Base-by-base conservation (phyloP, 2,797 vertebrate genomes). In the Neosalanx taihuensis region DNA sequence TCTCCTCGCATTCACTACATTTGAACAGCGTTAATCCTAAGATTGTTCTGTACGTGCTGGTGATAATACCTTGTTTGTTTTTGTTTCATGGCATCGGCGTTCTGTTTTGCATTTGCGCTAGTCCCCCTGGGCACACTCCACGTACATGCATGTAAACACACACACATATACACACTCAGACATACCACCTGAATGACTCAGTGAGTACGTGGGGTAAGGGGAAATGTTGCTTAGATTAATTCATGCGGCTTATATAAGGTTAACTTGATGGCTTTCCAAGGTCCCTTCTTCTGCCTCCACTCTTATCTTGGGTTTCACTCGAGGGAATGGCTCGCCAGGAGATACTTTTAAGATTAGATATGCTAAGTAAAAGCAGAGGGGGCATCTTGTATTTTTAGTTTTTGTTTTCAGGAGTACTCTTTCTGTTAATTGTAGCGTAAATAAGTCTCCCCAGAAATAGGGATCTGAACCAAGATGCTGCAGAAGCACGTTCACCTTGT, bases 321-420 rank as follows among this genome's bases (percentile, higher is more conserved):
- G 71, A 67, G 77, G 71, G 77, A 61, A 75, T 70, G 72, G 72
- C 81, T 64, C 78, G 68, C 77, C 76, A 78, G 81, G 72, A 76
- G 81, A 71, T 74, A 79, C 87, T 87, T 88, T 85, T 76, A 76
- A 86, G 87, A 90, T 90, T 85, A 90, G 83, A 89, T 85, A 84
- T 85, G 79, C 80, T 80, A 84, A 85, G 76, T 81, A 79, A 89
- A 84, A 87, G 77, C 73, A 87, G 75, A 49, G 65, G 75, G 67
- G 77, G 79, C 78, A 80, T 84, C 62, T 77, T 78, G 75, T 84
- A 72, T 81, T 80, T 81, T 33, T 51, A 23, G 60, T 61, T 58
- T 23, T 70, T 74, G 76, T 76, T 75, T 72, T 76, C 80, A 75
- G 63, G 29, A 73, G 64, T 46, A 53, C 63, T 59, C 59, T 70